phyloP scores from a whole-genome alignment of 2,113 vertebrate species.

The Tauraco erythrolophus region DNA sequence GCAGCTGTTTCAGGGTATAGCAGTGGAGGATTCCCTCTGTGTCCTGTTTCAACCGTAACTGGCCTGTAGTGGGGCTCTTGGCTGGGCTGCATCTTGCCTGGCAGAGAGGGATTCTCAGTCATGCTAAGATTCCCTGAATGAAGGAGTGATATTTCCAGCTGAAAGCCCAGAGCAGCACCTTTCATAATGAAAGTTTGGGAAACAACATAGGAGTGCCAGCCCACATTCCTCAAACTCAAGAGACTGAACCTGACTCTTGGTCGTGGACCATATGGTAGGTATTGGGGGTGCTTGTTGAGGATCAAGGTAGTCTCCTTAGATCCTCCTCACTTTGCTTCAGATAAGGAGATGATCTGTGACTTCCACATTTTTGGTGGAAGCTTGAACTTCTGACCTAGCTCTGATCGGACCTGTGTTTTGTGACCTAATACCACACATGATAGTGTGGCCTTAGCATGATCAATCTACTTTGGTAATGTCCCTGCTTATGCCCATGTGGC shows the following conservation, averaged over 20 bases:
- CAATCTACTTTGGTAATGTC: background rate
- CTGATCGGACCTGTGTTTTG: background rate
- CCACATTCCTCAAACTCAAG: background rate
- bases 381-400: background rate
- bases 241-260: background rate
- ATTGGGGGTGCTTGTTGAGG: background rate
- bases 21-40: background rate
- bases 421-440: accelerated
- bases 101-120: background rate
- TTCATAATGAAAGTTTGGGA: background rate
- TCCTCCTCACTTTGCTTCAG: background rate
- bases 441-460: background rate
- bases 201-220: background rate
- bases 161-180: background rate
- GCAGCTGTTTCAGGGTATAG: background rate
- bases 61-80: background rate
- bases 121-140: background rate
- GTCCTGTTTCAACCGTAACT: background rate
- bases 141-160: background rate
- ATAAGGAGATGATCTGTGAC: background rate
- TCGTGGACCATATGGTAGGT: accelerated
- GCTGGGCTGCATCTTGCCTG: background rate
- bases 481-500: background rate
- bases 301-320: background rate
- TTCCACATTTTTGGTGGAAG: background rate